These are phyloP conservation scores for Agelastica alni DNA, from an alignment of 2,888 invertebrate genomes.

Conservation along the genomic window DNA sequence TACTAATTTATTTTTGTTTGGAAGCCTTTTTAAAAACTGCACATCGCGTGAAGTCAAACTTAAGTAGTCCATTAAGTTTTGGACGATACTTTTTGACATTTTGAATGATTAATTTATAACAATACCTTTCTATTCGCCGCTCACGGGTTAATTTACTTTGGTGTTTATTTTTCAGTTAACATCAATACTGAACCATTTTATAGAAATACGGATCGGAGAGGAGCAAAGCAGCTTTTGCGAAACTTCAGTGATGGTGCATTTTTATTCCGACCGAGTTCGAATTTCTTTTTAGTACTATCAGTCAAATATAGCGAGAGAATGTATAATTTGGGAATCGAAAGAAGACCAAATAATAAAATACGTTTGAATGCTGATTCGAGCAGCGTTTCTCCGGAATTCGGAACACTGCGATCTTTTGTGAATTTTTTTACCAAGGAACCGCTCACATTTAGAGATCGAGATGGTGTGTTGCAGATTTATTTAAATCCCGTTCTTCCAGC, in stretches of 20 bases:
- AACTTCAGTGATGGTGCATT: constrained; percentile 38
- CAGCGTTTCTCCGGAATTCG: constrained; percentile 35
- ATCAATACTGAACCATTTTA: constrained; percentile 39
- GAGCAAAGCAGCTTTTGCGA: constrained; percentile 37
- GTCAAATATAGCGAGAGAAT: constrained; percentile 32
- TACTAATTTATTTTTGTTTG: too few species aligned
- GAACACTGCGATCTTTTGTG: constrained; percentile 34
- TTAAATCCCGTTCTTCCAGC: constrained; percentile 32
- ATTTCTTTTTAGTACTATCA: constrained; percentile 37
- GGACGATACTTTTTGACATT: too few species aligned
- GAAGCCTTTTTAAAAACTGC: too few species aligned
- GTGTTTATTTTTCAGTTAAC: constrained; percentile 37
- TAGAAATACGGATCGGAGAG: constrained; percentile 41
- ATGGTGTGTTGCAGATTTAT: constrained; percentile 28
- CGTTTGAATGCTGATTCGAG: constrained; percentile 30
- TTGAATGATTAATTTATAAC: too few species aligned
- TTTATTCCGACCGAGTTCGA: constrained; percentile 38
- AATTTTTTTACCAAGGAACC: constrained; percentile 35
- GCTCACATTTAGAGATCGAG: constrained; percentile 27
- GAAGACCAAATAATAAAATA: constrained; percentile 31
- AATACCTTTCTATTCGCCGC: too few species aligned
- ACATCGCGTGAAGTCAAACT: too few species aligned
- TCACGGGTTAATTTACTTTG: too few species aligned
- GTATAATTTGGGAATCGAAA: constrained; percentile 40
- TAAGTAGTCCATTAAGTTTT: too few species aligned